Percentiles rank a stretch among this genome's conserved stretches.
Evolutionary conservation across 2,797 vertebrate genomes (phyloP).

Genomic region (Sciurus carolinensis): DNA sequence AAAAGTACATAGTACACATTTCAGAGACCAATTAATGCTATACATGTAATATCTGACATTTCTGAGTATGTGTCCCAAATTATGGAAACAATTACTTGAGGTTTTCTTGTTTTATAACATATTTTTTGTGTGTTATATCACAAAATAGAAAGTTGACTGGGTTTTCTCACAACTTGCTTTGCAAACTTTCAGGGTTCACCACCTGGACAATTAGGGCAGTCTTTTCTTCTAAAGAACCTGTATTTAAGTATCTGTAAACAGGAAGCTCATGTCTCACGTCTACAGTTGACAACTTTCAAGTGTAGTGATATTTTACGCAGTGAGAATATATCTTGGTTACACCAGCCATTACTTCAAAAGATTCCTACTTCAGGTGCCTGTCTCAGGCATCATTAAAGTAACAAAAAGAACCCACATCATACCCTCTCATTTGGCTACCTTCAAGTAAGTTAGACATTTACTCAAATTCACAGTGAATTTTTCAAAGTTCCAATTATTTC

Average conservation of each 20-base stretch:
- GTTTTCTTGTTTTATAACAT: neutral
- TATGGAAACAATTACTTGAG: neutral
- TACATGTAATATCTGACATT: neutral
- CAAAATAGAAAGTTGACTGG: conserved; percentile 13
- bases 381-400: neutral
- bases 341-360: neutral
- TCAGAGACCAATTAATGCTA: neutral
- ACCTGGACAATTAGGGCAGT: neutral
- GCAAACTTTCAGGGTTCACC: neutral
- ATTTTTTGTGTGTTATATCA: neutral
- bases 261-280: neutral
- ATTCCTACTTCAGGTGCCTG: neutral
- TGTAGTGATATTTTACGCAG: neutral
- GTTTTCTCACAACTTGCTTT: conserved; percentile 43
- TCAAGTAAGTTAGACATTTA: neutral
- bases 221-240: neutral
- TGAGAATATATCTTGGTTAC: neutral
- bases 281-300: neutral
- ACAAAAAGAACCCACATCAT: neutral
- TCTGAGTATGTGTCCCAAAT: neutral
- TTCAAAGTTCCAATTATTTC: neutral
- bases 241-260: conserved; percentile 2
- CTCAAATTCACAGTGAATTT: neutral
- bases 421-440: neutral
- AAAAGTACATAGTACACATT: neutral